Conservation (phyloP, 2,797 vertebrate genomes). For the Sternotherus odoratus region DNA sequence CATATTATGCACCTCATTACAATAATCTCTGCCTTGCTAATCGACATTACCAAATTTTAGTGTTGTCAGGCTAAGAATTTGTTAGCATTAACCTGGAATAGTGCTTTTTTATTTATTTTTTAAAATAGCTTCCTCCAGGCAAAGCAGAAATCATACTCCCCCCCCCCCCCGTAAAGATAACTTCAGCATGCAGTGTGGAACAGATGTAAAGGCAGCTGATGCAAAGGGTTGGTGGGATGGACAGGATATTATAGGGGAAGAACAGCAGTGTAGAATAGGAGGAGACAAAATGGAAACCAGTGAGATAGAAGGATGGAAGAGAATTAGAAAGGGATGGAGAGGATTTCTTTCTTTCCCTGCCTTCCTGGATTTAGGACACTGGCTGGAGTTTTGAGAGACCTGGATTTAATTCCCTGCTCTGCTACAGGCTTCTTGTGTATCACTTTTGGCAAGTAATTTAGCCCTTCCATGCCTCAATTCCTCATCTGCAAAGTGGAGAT, state of each 20-base stretch:
- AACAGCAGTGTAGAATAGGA: neutral
- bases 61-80: neutral
- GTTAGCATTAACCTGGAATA: neutral
- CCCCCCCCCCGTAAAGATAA: neutral
- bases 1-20: neutral
- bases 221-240: no score
- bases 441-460: no score
- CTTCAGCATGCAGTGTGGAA: neutral
- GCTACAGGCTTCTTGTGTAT: no score
- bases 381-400: no score
- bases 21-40: neutral
- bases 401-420: no score
- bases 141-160: neutral
- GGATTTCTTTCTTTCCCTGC: neutral
- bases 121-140: neutral
- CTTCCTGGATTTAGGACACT: neutral
- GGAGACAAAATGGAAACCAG: neutral
- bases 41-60: neutral
- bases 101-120: neutral
- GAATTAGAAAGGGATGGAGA: neutral
- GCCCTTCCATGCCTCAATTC: neutral
- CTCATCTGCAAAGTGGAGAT: neutral
- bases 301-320: neutral
- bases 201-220: no score
- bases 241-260: no score